Evolutionary conservation across 2,888 invertebrate genomes (phyloP).

Genomic region (Opisthograptis luteolata): DNA sequence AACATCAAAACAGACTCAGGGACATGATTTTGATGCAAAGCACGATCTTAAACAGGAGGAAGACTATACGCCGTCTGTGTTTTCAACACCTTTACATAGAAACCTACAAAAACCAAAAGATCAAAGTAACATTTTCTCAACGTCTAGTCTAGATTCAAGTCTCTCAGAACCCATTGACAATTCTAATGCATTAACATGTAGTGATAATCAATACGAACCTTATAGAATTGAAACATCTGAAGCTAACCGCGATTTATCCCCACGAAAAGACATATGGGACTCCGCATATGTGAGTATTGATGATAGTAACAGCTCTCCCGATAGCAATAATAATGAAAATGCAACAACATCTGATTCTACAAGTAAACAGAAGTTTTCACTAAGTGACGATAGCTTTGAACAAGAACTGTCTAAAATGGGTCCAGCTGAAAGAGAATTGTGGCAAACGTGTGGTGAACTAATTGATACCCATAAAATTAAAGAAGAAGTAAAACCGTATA

Average conservation of each 20-base stretch:
- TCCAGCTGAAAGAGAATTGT: conserved; percentile 77
- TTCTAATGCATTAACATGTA: conserved; percentile 48
- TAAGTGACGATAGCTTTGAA: conserved; percentile 46
- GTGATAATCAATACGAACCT: conserved; percentile 46
- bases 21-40: conserved; percentile 5
- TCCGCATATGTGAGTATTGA: conserved; percentile 83
- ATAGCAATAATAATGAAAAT: conserved; percentile 70
- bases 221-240: conserved; percentile 45
- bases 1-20: conserved; percentile 24
- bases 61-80: conserved; percentile 41
- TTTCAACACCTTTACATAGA: conserved; percentile 47
- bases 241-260: conserved; percentile 52
- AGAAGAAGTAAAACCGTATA: conserved; percentile 55
- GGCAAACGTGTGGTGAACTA: conserved; percentile 65
- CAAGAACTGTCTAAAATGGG: conserved; percentile 68
- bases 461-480: conserved; percentile 48
- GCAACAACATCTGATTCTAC: conserved; percentile 48
- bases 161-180: conserved; percentile 51
- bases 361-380: conserved; percentile 56
- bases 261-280: conserved; percentile 78
- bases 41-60: conserved; percentile 28
- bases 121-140: conserved; percentile 46
- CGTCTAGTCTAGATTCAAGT: conserved; percentile 64
- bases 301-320: conserved; percentile 74
- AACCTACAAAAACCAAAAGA: conserved; percentile 32